Base-by-base conservation (phyloP, 2,888 invertebrate species). In the Podabrus alpinus region DNA sequence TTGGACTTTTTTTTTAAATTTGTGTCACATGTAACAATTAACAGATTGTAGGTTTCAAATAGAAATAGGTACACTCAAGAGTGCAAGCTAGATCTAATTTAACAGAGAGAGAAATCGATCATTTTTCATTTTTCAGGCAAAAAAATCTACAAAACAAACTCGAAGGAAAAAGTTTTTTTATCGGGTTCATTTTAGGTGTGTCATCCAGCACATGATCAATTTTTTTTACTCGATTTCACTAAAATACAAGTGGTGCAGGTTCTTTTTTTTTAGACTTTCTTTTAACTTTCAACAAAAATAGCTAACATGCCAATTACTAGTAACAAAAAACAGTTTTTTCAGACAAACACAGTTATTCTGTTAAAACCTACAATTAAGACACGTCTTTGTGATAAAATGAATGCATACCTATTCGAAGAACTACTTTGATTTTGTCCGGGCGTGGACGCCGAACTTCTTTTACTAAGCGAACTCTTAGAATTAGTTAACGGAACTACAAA, bases 401-500 rank as follows among this genome's bases (percentile, higher is more conserved):
- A 21, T 11, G 29, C 80, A 71, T 81, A 87, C 88, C 87, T 88
- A 81, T 84, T 86, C 15, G 86, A 81, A 59, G 84, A 84, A 80
- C 83, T 84, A 77, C 81, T 84, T 79, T 86, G 86, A 75, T 84
- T 84, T 75, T 81, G 83, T 73, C 84, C 83, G 17, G 84, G 84
- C 69, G 84, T 78, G 11, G 86, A 85, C 13, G 84, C 84, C 13
- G 86, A 87, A 73, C 87, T 86, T 59, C 86, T 82, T 81, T 87
- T 87, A 21, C 84, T 84, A 67, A 86, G 80, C 13, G 85, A 85
- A 81, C 84, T 86, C 79, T 87, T 87, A 67, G 85, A 83, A 75
- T 85, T 86, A 21, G 85, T 80, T 75, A 87, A 81, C n/a, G 86
- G 85, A 66, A 83, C 86, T 15, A 83, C 83, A 78, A 87, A 87